A percentile compares a stretch with the other conserved stretches of the same genome.
phyloP scores from a whole-genome alignment of 92 coral and sea anemone genomes.

The Blastomussa wellsi region DNA sequence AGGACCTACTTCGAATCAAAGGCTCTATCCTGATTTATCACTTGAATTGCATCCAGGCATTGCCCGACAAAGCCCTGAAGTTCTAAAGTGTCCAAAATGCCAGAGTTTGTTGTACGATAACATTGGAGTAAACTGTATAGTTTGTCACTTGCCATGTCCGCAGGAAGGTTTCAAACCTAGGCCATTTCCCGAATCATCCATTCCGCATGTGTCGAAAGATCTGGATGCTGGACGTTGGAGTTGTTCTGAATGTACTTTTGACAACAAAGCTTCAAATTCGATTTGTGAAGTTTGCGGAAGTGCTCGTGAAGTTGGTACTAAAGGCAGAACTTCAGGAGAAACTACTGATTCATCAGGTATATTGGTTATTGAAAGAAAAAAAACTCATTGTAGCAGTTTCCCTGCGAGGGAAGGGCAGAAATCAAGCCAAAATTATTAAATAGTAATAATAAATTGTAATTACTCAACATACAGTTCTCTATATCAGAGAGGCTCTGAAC shows the following conservation, averaged over 20 bases:
- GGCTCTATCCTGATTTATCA: conserved; percentile 60
- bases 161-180: conserved; percentile 96
- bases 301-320: conserved; percentile 18
- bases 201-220: conserved; percentile 66
- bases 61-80: conserved; percentile 73
- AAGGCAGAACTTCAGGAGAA: conserved; percentile 19
- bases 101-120: conserved; percentile 88
- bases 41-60: conserved; percentile 66
- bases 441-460: too few relatives aligned
- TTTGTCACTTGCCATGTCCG: conserved; percentile 81
- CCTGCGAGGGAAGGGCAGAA: too few relatives aligned
- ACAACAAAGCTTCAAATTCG: conserved; percentile 58
- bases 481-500: too few relatives aligned
- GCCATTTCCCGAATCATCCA: conserved; percentile 93
- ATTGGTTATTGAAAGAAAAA: not conserved
- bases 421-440: too few relatives aligned
- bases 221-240: conserved; percentile 64
- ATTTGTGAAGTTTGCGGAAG: conserved; percentile 77
- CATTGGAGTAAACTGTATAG: conserved; percentile 70
- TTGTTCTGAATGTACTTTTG: conserved; percentile 82
- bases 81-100: conserved; percentile 87
- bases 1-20: conserved; percentile 20
- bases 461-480: too few relatives aligned
- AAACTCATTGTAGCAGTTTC: too few relatives aligned
- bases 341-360: conserved; percentile 22